Conservation (phyloP, 2,888 invertebrate genomes). For the Arrhopalites spinosus region DNA sequence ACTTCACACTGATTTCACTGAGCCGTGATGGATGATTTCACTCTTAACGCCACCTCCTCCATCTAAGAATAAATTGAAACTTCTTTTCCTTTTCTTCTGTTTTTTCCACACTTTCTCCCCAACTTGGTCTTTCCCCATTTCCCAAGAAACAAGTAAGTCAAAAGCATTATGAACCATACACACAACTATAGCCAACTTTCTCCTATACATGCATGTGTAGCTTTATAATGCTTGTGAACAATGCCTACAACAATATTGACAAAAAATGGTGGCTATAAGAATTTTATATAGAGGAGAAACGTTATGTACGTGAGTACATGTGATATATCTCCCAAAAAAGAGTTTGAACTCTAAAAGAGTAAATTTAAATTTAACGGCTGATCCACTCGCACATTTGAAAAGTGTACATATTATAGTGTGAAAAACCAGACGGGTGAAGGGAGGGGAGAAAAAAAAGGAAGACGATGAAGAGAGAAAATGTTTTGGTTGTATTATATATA, state of each 20-base stretch:
- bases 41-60: conserved; percentile 45
- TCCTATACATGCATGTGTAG: not conserved
- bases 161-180: no score
- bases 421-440: no score
- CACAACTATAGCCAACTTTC: no score
- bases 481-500: not conserved
- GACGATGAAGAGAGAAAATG: not conserved
- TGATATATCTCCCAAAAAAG: no score
- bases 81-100: conserved; percentile 14
- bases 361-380: not conserved
- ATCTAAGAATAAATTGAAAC: conserved; percentile 47
- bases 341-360: no score
- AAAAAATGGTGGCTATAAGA: no score
- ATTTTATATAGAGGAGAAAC: no score
- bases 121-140: not conserved
- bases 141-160: no score
- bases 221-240: not conserved
- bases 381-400: not conserved
- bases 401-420: not conserved
- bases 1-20: conserved; percentile 21
- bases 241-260: not conserved
- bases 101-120: not conserved
- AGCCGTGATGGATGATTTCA: conserved; percentile 48
- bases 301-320: no score
- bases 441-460: not conserved